Evolutionary conservation across 1,140 invertebrate species (phyloP).

Genomic region (Cotesia vestalis): DNA sequence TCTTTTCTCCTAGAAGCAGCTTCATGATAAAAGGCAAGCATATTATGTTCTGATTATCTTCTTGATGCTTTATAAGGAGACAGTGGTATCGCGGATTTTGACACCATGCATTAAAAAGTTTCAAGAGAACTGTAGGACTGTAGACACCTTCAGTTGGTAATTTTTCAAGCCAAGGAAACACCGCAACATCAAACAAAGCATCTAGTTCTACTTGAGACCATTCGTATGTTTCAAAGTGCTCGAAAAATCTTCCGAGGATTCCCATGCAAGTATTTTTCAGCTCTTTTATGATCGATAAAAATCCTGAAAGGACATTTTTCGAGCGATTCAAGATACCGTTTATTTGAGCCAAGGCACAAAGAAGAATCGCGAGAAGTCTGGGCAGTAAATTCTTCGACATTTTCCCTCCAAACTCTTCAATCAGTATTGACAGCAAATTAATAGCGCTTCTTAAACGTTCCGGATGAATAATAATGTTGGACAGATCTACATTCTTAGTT

Average conservation of each 20-base stretch:
- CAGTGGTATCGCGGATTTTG: conserved; percentile 78
- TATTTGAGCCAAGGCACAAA: conserved; percentile 74
- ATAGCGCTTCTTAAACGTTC: conserved; percentile 79
- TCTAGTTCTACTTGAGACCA: conserved; percentile 79
- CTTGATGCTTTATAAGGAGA: conserved; percentile 73
- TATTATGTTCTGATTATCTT: conserved; percentile 62
- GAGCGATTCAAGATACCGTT: conserved; percentile 69
- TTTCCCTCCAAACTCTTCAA: conserved; percentile 86
- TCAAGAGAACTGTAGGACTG: conserved; percentile 83
- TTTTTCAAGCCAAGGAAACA: conserved; percentile 84
- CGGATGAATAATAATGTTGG: conserved; percentile 71
- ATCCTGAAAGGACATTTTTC: conserved; percentile 70
- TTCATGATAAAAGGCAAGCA: conserved; percentile 74
- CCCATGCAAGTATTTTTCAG: conserved; percentile 71
- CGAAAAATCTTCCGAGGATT: conserved; percentile 78
- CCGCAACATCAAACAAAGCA: conserved; percentile 77
- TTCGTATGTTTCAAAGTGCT: conserved; percentile 78
- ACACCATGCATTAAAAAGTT: conserved; percentile 81
- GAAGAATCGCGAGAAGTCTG: conserved; percentile 76
- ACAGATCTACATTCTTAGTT: conserved; percentile 66
- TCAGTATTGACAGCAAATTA: conserved; percentile 80
- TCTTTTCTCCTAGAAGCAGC: conserved; percentile 75
- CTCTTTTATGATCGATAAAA: conserved; percentile 74
- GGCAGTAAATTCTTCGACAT: conserved; percentile 74
- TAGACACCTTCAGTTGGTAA: conserved; percentile 83